Percentiles rank a stretch among this genome's conserved stretches.
Evolutionary conservation across 2,113 vertebrate species (phyloP).

Genomic region (Epinephelus lanceolatus): DNA sequence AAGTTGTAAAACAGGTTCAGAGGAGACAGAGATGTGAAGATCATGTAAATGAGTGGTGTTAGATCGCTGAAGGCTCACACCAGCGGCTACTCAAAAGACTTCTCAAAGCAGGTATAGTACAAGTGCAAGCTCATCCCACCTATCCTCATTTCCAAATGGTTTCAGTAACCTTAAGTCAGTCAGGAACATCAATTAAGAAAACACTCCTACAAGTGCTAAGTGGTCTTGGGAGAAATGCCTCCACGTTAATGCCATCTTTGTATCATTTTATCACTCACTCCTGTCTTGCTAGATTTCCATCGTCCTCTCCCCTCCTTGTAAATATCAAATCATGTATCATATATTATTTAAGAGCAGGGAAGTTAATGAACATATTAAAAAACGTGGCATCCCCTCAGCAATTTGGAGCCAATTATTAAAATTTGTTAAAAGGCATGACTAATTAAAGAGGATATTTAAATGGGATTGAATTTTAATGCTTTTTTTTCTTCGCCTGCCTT

Average conservation of each 20-base stretch:
- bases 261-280: conserved; percentile 63
- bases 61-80: conserved; percentile 66
- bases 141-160: conserved; percentile 53
- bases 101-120: conserved; percentile 21
- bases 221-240: conserved; percentile 68
- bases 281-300: conserved; percentile 47
- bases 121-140: conserved; percentile 29
- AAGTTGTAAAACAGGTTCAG: conserved; percentile 86
- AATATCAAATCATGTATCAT: conserved; percentile 83
- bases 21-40: conserved; percentile 78
- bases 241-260: conserved; percentile 56
- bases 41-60: conserved; percentile 81
- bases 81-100: conserved; percentile 57
- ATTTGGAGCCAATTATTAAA: conserved; percentile 87
- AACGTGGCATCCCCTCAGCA: conserved; percentile 80
- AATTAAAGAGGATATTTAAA: conserved; percentile 89
- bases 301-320: conserved; percentile 63
- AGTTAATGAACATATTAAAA: conserved; percentile 86
- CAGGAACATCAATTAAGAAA: conserved; percentile 68
- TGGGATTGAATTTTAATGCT: conserved; percentile 87
- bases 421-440: conserved; percentile 89
- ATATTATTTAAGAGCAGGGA: conserved; percentile 84
- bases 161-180: conserved; percentile 65
- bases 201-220: conserved; percentile 76
- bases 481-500: conserved; percentile 67